phyloP scores from a whole-genome alignment of 35 echinoderm and acorn worm species.

The Anneissia japonica region DNA sequence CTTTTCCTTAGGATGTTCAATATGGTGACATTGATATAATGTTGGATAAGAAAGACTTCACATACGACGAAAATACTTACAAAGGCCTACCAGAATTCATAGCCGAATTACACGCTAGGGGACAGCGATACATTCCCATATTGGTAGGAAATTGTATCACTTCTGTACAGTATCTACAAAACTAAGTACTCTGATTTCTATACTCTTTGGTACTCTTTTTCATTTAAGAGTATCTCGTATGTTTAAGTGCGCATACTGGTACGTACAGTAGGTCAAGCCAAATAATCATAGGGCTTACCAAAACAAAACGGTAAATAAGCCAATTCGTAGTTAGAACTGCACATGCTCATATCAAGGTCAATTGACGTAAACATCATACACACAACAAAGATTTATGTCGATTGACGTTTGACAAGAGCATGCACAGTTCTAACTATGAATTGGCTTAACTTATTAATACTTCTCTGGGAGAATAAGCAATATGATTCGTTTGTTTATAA shows the following conservation, averaged over 20 bases:
- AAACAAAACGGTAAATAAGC: not conserved
- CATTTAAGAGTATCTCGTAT: not conserved
- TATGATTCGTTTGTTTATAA: too few relatives aligned
- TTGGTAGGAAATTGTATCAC: constrained; percentile 13
- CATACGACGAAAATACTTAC: not conserved
- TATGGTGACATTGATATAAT: constrained; percentile 13
- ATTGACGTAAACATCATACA: too few relatives aligned
- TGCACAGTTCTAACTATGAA: too few relatives aligned
- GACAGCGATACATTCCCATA: not conserved
- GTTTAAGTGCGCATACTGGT: not conserved
- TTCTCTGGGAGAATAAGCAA: too few relatives aligned
- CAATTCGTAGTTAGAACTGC: not conserved
- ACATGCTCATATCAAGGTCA: too few relatives aligned
- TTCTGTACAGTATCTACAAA: too few relatives aligned
- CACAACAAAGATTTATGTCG: too few relatives aligned
- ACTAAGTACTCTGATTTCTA: not conserved
- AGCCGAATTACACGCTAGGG: not conserved
- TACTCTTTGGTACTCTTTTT: not conserved
- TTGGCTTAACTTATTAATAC: too few relatives aligned
- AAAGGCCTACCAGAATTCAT: not conserved
- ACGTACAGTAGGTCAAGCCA: not conserved
- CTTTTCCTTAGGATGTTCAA: constrained; percentile 2
- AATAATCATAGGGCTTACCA: not conserved
- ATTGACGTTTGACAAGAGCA: too few relatives aligned
- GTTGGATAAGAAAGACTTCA: not conserved